Percentiles rank a stretch among this genome's conserved stretches.
Evolutionary conservation across 2,797 vertebrate species (phyloP).

Genomic region (Sternarchorhynchus goeldii): DNA sequence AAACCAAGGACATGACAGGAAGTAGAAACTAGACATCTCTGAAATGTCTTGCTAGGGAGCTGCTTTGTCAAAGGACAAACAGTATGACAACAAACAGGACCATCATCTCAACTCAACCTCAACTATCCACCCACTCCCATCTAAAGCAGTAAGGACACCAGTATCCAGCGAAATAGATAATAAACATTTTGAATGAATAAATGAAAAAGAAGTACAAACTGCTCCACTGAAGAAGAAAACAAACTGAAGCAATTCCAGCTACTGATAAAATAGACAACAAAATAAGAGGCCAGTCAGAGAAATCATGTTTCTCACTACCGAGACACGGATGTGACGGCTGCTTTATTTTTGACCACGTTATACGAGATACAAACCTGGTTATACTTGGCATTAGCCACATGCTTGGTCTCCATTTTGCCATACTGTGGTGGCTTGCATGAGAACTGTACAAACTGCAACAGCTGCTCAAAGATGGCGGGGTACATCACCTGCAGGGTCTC

Average conservation of each 20-base stretch:
- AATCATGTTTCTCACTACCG: neutral
- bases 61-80: neutral
- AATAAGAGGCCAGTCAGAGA: too few relatives aligned
- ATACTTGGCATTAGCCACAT: slow-evolving; percentile 98
- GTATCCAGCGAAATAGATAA: neutral
- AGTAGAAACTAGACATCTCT: neutral
- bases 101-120: neutral
- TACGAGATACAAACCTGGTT: slow-evolving; percentile 85
- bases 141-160: neutral
- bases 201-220: neutral
- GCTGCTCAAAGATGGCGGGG: slow-evolving; percentile 97
- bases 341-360: neutral
- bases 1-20: neutral
- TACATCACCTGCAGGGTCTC: slow-evolving; percentile 99
- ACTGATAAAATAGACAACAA: too few relatives aligned
- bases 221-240: neutral
- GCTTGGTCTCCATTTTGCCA: slow-evolving; percentile 97
- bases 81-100: neutral
- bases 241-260: neutral
- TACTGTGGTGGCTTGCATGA: slow-evolving; percentile 98
- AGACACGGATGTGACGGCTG: neutral
- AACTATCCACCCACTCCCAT: neutral
- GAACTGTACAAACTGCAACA: slow-evolving; percentile 96
- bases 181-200: too few relatives aligned
- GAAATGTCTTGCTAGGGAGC: too few relatives aligned